Evolutionary conservation across 2,888 invertebrate genomes (phyloP), one percentile per base, ranked within the genome.

Genomic region (Microplitis manilae): DNA sequence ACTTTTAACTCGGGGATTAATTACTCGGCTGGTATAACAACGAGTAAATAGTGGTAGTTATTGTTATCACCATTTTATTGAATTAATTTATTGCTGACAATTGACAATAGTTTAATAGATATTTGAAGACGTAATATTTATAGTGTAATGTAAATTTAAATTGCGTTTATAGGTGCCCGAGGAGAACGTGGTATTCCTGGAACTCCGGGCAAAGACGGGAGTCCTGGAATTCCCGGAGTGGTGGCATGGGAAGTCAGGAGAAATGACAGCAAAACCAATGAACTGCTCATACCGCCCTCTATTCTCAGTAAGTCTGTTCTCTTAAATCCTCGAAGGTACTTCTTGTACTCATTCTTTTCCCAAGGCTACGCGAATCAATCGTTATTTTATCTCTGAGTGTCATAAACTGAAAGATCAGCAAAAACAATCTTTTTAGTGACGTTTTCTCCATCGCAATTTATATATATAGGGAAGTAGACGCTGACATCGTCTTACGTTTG

Each of bases 241-340:
- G 94, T 94, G 76, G 94, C 96, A 1, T 96, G 95, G 92, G 94
- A 93, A 81, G 73, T 83, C 88, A 61, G 73, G 6, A 93, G 83
- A 94, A 94, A 77, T 93, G 80, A 83, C 30, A 73, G 83, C 75
- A 87, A 86, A 65, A 92, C 92, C 68, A 93, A 92, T 75, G 93
- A 95, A 80, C 91, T 96, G 61, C 93, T 96, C 59, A 94, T 97
- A 85, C 95, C 96, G n/a, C 97, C 97, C 50, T 94, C 96, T 59
- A 96, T 97, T 86, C 93, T 95, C 77, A 94, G 95, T 94, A 88
- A 90, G 90, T 80, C 38, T 50, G 67, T 61, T 60, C 13, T 41
- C 8, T 30, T 17, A 71, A 71, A 71, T 60, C 8, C 60, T 72
- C 13, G 30, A 5, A 41, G 6, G 17, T 40, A 15, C 13, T 62